These are phyloP conservation scores for Eupithecia tripunctaria DNA, from an alignment of 2,888 invertebrate genomes.

Conservation along the genomic window DNA sequence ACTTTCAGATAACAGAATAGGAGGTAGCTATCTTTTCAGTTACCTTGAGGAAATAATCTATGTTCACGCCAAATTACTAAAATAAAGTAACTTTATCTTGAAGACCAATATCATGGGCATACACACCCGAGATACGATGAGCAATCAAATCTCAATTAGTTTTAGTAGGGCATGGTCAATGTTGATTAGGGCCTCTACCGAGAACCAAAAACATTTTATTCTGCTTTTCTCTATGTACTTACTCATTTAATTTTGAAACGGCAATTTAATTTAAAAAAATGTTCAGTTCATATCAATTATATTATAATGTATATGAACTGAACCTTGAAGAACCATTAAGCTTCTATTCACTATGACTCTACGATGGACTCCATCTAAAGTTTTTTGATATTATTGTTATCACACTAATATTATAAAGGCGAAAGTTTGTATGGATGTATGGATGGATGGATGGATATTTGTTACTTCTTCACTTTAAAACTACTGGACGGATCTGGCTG, in stretches of 20 bases:
- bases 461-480: too few species aligned
- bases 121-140: slow-evolving; percentile 46
- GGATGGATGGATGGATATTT: too few species aligned
- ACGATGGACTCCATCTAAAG: too few species aligned
- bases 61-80: slow-evolving; percentile 49
- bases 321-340: too few species aligned
- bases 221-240: neutral
- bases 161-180: slow-evolving; percentile 68
- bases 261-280: too few species aligned
- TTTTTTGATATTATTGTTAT: too few species aligned
- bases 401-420: too few species aligned
- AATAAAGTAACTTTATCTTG: slow-evolving; percentile 49
- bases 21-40: slow-evolving; percentile 38
- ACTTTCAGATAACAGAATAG: slow-evolving; percentile 18
- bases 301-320: too few species aligned
- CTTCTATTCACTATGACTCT: neutral
- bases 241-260: too few species aligned
- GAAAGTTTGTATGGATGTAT: too few species aligned
- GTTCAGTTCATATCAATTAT: too few species aligned
- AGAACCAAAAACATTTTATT: neutral
- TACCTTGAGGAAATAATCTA: slow-evolving; percentile 51
- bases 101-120: slow-evolving; percentile 52
- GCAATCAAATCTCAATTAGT: slow-evolving; percentile 49
- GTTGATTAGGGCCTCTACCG: neutral
- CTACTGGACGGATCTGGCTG: too few species aligned